Conservation (phyloP, 2,888 invertebrate genomes). For the Amiota minor region DNA sequence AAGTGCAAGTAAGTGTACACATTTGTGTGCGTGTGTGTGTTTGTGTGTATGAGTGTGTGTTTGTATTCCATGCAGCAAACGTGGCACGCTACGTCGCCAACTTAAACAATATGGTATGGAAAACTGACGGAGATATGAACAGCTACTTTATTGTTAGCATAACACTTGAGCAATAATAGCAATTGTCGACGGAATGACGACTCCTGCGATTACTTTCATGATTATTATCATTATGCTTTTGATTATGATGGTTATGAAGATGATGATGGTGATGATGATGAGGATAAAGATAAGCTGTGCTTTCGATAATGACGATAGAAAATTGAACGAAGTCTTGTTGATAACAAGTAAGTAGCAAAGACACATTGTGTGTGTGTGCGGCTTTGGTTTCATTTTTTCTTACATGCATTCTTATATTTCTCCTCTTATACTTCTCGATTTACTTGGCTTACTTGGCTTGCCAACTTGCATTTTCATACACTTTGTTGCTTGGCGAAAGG, state of each 20-base stretch:
- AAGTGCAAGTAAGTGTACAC: background rate
- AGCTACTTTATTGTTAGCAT: slow-evolving; percentile 59
- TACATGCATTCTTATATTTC: background rate
- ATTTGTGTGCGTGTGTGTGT: slow-evolving; percentile 30
- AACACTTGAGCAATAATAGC: slow-evolving; percentile 58
- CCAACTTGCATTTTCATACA: slow-evolving; percentile 8
- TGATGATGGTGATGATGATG: slow-evolving; percentile 27
- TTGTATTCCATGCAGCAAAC: background rate
- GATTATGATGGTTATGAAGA: slow-evolving; percentile 24
- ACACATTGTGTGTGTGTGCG: slow-evolving; percentile 17
- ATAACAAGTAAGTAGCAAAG: slow-evolving; percentile 43
- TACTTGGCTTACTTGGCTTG: slow-evolving; percentile 12
- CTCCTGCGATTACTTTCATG: slow-evolving; percentile 25
- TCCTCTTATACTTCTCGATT: background rate
- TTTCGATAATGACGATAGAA: slow-evolving; percentile 42
- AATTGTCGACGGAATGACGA: slow-evolving; percentile 43
- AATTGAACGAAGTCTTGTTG: slow-evolving; percentile 33
- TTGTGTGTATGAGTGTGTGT: slow-evolving; percentile 33
- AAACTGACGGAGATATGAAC: slow-evolving; percentile 58
- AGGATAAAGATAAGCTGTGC: slow-evolving; percentile 36
- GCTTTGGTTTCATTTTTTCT: background rate
- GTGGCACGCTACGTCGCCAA: background rate
- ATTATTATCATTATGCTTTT: slow-evolving; percentile 23
- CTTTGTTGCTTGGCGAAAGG: slow-evolving; percentile 4
- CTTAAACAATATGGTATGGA: slow-evolving; percentile 57